Percentiles rank a stretch among this genome's conserved stretches.
Conservation (phyloP, 2,888 invertebrate genomes). For the Drosophila leonis region DNA sequence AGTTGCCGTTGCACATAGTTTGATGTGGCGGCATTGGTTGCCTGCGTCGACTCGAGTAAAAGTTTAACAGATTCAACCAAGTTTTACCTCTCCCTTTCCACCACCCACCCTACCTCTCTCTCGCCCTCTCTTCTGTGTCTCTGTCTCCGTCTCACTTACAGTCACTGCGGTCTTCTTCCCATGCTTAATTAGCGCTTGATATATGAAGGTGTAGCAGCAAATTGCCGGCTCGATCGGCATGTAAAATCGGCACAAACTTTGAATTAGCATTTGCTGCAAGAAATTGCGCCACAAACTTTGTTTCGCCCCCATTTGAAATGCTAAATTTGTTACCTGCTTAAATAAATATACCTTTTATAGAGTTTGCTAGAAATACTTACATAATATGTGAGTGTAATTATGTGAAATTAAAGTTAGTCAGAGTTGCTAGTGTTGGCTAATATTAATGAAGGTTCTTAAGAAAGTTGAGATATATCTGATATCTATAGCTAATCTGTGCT, state of each 20-base stretch:
- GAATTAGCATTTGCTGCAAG: constrained; percentile 37
- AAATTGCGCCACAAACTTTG: constrained; percentile 12
- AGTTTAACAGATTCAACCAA: constrained; percentile 27
- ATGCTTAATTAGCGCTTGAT: constrained; percentile 68
- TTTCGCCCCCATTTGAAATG: constrained; percentile 1
- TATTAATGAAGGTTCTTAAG: not conserved
- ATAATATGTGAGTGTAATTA: not conserved
- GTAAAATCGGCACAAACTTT: constrained; percentile 23
- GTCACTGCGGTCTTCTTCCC: constrained; percentile 22
- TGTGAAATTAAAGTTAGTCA: not conserved
- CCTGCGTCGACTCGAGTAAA: constrained; percentile 28
- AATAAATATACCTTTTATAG: constrained; percentile 1
- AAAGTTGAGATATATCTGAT: not conserved
- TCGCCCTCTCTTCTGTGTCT: not conserved
- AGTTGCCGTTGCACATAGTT: constrained; percentile 44
- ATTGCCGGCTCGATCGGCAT: constrained; percentile 28
- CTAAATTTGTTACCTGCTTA: constrained; percentile 4
- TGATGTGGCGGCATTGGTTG: constrained; percentile 26
- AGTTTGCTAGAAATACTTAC: not conserved
- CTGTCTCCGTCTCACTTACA: constrained; percentile 1
- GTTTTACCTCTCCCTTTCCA: constrained; percentile 28
- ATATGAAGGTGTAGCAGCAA: constrained; percentile 41
- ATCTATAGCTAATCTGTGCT: not conserved
- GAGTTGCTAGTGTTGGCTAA: not conserved
- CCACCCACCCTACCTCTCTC: not conserved